Base-by-base conservation (phyloP, 2,888 invertebrate genomes). In the Limnephilus auricula region DNA sequence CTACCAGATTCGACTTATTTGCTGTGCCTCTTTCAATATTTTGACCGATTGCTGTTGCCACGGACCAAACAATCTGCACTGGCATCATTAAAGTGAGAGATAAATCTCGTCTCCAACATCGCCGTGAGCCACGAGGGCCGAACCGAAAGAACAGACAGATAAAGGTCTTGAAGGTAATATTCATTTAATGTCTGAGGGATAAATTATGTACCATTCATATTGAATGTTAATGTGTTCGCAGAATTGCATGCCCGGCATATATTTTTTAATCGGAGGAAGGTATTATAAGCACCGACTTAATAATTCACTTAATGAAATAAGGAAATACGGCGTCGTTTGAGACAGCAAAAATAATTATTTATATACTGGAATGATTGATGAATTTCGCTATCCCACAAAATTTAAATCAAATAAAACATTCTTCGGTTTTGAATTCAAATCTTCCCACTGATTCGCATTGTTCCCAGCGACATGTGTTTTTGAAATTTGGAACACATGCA, bases 71-170 rank as follows among this genome's bases (percentile, higher is more conserved):
- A 79, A 87, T 87, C 87, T 12, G 78, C n/a, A 40, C 31, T 30
- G 65, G 79, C 79, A 92, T 92, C 92, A 89, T 92, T 92, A 90
- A 90, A 50, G 40, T 79, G 85, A 92, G 84, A 92, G 90, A 92
- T 92, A 90, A 92, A 92, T 92, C 92, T 90, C 45, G 85, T 78
- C n/a, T 40, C 89, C 89, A 92, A 92, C 92, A 90, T 40, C 25
- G 65, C 65, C 65, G 65, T 65, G 65, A 65, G 65, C 65, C 65
- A 65, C n/a, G 65, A 34, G 85, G 45, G 85, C 2, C 40, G 15
- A 45, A 34, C 85, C n/a, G 10, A 34, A 85, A 40, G 85, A 40
- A 34, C 85, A 30, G 34, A 34, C 82, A 15, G 82, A 82, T 82
- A 82, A 82, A 82, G 82, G 82, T 82, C 82, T 82, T 18, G 82